These are phyloP conservation scores for Aplocera efformata DNA, from an alignment of 2,888 invertebrate genomes.

Conservation along the genomic window DNA sequence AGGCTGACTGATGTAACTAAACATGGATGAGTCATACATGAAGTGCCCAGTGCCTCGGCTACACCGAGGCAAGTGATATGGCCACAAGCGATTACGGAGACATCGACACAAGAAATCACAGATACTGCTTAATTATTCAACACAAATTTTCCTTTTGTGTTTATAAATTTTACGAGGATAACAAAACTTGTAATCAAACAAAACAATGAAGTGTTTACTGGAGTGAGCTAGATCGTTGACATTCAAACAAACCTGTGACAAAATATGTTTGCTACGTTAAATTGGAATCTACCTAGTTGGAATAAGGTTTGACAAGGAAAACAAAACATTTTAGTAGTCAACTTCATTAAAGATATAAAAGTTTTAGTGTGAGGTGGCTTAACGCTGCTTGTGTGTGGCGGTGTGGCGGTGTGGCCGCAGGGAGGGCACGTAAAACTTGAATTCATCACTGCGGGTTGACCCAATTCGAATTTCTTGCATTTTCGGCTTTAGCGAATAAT, in stretches of 20 bases:
- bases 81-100: too few species aligned
- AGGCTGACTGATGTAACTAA: too few species aligned
- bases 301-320: constrained; percentile 4
- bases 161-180: too few species aligned
- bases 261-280: constrained; percentile 1
- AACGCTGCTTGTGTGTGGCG: constrained; percentile 46
- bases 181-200: not conserved
- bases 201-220: constrained; percentile 4
- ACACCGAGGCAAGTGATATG: too few species aligned
- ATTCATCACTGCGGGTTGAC: constrained; percentile 33
- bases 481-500: not conserved
- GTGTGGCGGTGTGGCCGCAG: constrained; percentile 36
- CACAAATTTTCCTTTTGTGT: too few species aligned
- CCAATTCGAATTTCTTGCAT: not conserved
- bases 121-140: too few species aligned
- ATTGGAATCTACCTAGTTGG: not conserved
- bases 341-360: constrained; percentile 43
- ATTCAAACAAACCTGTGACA: not conserved
- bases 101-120: too few species aligned
- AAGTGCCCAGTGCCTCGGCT: too few species aligned
- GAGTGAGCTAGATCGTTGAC: not conserved
- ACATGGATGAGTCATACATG: too few species aligned
- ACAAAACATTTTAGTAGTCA: constrained; percentile 23
- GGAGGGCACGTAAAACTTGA: constrained; percentile 41
- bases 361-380: constrained; percentile 56